Base-by-base conservation (phyloP, 2,888 invertebrate genomes). In the Drosophila leonis region DNA sequence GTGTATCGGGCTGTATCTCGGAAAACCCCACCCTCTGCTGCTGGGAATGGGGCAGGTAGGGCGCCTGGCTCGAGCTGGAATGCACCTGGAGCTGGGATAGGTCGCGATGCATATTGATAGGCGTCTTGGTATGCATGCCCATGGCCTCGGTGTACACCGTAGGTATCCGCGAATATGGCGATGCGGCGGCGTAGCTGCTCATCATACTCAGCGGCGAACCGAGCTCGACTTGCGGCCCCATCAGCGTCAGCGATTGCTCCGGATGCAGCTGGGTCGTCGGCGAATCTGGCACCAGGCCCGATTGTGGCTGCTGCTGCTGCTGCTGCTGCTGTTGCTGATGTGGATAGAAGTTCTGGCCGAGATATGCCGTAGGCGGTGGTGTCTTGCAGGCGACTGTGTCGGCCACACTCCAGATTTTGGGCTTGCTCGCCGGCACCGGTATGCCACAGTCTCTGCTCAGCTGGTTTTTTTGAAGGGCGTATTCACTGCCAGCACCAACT, bases 351-450 rank as follows among this genome's bases (percentile, higher is more conserved):
- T 90, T 91, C 94, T 92, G 92, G 80, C 90, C 90, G 79, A 89
- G 90, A 65, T 91, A 90, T 81, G 86, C 72, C 69, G 81, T 62
- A 80, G 83, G 74, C 92, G 92, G 75, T 93, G 93, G 73, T 92
- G 91, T 75, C 93, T 98, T 98, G 93, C 97, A 98, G 44, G 98
- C 97, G 44, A 97, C 98, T 75, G 98, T 98, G 92, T 98, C 98
- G 70, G 98, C 98, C 90, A 98, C 93, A 48, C 97, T 97, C 98
- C 98, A 98, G 92, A 98, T 98, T 94, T 98, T 98, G 80, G 98
- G 98, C 93, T 98, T 98, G 80, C 97, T 96, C 63, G 97, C 97
- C 63, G 97, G 97, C 82, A 97, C 95, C 52, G 97, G 97, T 51
- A 97, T 96, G 51, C 97, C 97, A 93, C 97, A 97, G 91, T 97